Evolutionary conservation across 92 coral and sea anemone species (phyloP), one percentile per base, ranked within the genome.

Genomic region (Zoanthus sociatus): DNA sequence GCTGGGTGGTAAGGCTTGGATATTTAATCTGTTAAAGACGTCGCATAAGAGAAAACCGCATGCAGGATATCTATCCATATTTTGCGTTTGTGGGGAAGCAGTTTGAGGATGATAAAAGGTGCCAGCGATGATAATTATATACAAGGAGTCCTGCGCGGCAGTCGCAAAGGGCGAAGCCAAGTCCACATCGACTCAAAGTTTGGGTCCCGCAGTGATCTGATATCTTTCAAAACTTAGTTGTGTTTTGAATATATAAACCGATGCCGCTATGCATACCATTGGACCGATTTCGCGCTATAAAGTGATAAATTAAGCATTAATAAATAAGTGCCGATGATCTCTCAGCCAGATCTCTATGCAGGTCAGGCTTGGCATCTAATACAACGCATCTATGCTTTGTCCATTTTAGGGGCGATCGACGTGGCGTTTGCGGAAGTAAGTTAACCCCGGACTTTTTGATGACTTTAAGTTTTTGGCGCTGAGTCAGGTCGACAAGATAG

Each of bases 151-250:
- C 68, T n/a, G 68, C 68, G 9, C 20, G 68, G 68, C 1, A 4
- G 68, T 60, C 68, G 68, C 0, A 3, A 61, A 61, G 68, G 68
- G 68, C 67, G 67, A 60, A 60, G 67, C 68, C 68, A 61, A 61
- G 68, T 61, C 17, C 68, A 9, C 68, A 18, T 61, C 68, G 68
- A 61, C 26, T 26, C 26, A 26, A 26, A 61, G 21, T 18, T 61
- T 61, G n/a, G 21, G 68, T 61, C 21, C 21, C 15, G 68, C 21
- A 61, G 3, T 61, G 68, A 61, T 61, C 68, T 61, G 15, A 18
- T 61, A 0, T 14, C 21, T 61, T 3, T 26, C 0, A 26, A 61
- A 61, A 61, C 17, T 61, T 61, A n/a, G 3, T 61, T 61, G 68
- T 61, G 68, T 61, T 61, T n/a, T 61, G 10, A 18, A 61, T 11